These are phyloP conservation scores for Agriopis aurantiaria DNA, from an alignment of 2,888 invertebrate species.

Conservation along the genomic window DNA sequence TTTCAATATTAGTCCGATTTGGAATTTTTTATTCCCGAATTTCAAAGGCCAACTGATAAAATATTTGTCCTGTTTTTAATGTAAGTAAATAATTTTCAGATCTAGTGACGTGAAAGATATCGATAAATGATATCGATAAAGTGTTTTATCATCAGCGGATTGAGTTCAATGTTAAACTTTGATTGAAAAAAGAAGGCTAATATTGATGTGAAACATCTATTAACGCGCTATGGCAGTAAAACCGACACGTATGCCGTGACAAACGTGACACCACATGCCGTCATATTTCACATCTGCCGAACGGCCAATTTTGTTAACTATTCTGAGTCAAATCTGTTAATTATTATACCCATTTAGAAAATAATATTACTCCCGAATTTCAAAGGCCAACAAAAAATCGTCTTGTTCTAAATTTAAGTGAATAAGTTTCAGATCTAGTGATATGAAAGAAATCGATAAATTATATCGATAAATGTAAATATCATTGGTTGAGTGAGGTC, in stretches of 20 bases:
- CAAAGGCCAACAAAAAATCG: background rate
- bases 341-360: too few species aligned
- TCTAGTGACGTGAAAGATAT: constrained; percentile 13
- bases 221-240: too few species aligned
- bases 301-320: too few species aligned
- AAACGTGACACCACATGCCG: too few species aligned
- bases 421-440: constrained; percentile 1
- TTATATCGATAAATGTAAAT: constrained; percentile 18
- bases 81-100: background rate
- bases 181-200: background rate
- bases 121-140: constrained; percentile 21
- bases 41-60: background rate
- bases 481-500: background rate
- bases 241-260: too few species aligned
- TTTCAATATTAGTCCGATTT: too few species aligned
- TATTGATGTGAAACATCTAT: too few species aligned
- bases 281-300: too few species aligned
- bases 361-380: background rate
- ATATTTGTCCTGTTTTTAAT: background rate
- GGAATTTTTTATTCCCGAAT: background rate
- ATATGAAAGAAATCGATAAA: constrained; percentile 14
- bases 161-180: constrained; percentile 9
- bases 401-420: too few species aligned
- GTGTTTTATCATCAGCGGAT: background rate
- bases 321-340: too few species aligned